Conservation (phyloP, 1,140 invertebrate species). For the Yoshiicerus persimilis region DNA sequence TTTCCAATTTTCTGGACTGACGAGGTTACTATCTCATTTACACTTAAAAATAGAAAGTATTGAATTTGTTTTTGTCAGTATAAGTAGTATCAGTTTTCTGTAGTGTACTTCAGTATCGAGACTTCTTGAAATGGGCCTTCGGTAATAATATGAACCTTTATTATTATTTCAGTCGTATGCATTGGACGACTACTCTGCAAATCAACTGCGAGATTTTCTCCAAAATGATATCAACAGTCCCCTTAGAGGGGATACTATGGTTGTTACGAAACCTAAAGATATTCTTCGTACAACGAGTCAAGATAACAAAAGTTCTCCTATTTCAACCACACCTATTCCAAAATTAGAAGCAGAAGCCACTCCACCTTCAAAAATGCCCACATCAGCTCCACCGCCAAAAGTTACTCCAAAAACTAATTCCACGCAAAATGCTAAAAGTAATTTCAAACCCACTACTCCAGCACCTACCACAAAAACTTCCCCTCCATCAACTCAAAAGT, state of each 20-base stretch:
- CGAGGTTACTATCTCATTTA: background rate
- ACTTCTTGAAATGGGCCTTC: no score
- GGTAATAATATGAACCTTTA: background rate
- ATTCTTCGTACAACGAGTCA: background rate
- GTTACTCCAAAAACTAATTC: background rate
- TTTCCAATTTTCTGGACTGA: background rate
- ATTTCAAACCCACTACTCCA: background rate
- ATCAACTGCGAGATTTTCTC: background rate
- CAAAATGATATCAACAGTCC: background rate
- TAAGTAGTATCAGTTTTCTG: no score
- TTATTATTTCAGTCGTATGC: background rate
- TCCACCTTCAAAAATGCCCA: background rate
- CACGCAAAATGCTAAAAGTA: background rate
- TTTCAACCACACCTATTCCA: background rate
- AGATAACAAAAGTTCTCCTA: background rate
- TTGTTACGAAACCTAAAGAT: background rate
- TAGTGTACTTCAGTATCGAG: no score
- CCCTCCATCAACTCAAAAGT: background rate
- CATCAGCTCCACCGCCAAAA: background rate
- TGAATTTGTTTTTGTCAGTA: no score
- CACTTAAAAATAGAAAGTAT: background rate
- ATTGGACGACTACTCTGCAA: background rate
- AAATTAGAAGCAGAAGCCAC: background rate
- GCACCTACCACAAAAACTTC: background rate
- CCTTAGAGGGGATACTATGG: background rate